Conservation (phyloP, 2,113 vertebrate genomes). For the Scomber colias region DNA sequence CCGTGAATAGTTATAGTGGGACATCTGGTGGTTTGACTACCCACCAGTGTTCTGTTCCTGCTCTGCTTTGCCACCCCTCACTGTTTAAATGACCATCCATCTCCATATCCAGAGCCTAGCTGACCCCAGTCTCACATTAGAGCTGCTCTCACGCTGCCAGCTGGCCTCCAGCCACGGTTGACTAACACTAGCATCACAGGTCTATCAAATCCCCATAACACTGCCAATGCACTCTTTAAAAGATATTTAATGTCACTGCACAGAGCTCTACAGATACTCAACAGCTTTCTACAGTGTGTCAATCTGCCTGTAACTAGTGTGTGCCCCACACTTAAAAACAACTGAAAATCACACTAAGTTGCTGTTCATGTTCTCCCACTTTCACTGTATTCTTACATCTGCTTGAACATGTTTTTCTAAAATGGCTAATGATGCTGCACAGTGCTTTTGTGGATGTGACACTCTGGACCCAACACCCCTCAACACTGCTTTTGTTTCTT, state of each 20-base stretch:
- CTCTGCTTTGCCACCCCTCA: not conserved
- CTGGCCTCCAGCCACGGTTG: constrained; percentile 44
- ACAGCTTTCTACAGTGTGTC: not conserved
- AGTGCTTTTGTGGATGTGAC: constrained; percentile 3
- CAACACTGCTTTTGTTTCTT: constrained; percentile 16
- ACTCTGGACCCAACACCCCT: not conserved
- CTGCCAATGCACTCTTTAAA: constrained; percentile 22
- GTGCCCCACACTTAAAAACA: not conserved
- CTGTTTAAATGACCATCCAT: constrained; percentile 33
- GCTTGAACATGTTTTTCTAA: constrained; percentile 7
- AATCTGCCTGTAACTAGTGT: constrained; percentile 4
- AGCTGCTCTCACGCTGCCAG: constrained; percentile 1
- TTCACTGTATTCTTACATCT: not conserved
- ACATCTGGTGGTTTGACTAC: constrained; percentile 45
- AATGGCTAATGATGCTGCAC: not conserved
- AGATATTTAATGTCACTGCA: constrained; percentile 22
- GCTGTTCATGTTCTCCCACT: not conserved
- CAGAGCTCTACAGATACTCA: not conserved
- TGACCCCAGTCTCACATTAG: constrained; percentile 30
- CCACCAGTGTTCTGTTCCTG: not conserved
- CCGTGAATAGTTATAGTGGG: constrained; percentile 29
- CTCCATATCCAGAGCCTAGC: constrained; percentile 1
- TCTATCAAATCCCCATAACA: constrained; percentile 10
- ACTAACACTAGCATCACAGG: not conserved
- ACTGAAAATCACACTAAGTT: not conserved